Evolutionary conservation across 2,888 invertebrate genomes (phyloP).

Genomic region (Chloroclysta siterata): DNA sequence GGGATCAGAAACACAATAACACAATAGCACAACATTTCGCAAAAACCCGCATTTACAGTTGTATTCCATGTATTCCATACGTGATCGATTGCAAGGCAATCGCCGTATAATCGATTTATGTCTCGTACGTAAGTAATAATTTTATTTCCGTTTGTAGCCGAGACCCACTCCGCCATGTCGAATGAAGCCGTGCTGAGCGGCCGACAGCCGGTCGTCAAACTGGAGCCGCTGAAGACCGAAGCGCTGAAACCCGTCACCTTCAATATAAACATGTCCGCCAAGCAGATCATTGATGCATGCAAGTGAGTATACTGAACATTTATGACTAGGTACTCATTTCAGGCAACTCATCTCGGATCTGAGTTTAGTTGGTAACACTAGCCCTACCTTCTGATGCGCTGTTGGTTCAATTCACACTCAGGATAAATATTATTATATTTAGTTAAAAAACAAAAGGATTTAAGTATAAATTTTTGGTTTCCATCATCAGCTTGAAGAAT

Average conservation of each 20-base stretch:
- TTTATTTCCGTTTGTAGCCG: constrained; percentile 41
- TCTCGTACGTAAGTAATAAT: not conserved
- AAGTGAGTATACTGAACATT: constrained; percentile 81
- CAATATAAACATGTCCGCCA: constrained; percentile 91
- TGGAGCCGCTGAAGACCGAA: constrained; percentile 86
- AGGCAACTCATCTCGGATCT: too few species aligned
- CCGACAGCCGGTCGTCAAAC: constrained; percentile 86
- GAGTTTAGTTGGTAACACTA: too few species aligned
- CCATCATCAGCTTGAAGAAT: too few species aligned
- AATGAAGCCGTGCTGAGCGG: constrained; percentile 76
- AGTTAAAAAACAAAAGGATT: too few species aligned
- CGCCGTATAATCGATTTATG: not conserved
- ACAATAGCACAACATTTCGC: too few species aligned
- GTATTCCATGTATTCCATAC: not conserved
- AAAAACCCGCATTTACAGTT: not conserved
- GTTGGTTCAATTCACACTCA: too few species aligned
- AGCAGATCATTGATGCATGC: constrained; percentile 89
- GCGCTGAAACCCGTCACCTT: constrained; percentile 88
- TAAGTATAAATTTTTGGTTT: too few species aligned
- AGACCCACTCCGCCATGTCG: constrained; percentile 39
- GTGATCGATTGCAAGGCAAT: not conserved
- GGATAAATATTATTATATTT: too few species aligned
- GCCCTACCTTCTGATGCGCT: too few species aligned
- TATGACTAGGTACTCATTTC: too few species aligned
- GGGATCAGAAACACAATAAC: too few species aligned